Base-by-base conservation (phyloP, 1,140 invertebrate genomes). In the Tenebrio molitor region DNA sequence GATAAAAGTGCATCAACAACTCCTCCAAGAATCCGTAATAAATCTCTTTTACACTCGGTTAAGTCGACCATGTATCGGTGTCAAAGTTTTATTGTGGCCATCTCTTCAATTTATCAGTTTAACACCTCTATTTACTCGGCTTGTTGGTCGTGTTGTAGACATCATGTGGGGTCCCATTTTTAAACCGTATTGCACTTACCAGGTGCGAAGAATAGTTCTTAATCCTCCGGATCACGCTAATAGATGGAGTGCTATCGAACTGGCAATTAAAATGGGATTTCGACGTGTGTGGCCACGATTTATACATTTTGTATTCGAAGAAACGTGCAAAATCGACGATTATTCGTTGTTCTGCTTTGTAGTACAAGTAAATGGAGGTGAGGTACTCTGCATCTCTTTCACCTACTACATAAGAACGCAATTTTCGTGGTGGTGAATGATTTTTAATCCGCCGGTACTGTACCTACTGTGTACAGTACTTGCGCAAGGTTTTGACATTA, bases 61-160 rank as follows among this genome's bases (percentile, higher is more conserved):
- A 58, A 58, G 50, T 58, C 50, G 50, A 58, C 50, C 50, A 58
- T 58, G 50, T 58, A 58, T 58, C 50, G 50, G n/a, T 58, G 50
- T 58, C 50, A 58, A 58, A 58, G 50, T 58, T 58, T 58, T 58
- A 58, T 58, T 58, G 50, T 58, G 50, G 23, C 50, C 50, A 58
- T 58, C 50, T 58, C 50, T 66, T 44, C 64, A 66, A 66, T 66
- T 66, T 66, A 66, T 66, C 64, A 66, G 64, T 66, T 66, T 66
- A 66, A 66, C 64, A 44, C 64, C 64, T 66, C 64, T 66, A 66
- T 66, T 66, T 66, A 65, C 64, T 66, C 36, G 36, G 19, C 42
- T 23, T 7, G 34, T 7, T 53, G 16, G 6, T 3, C 4, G 46
- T 14, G 46, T 62, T 12, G 58, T 42, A 44, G 64, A 12, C 64